Evolutionary conservation across 2,113 vertebrate genomes (phyloP).

Genomic region (Corapipo altera): DNA sequence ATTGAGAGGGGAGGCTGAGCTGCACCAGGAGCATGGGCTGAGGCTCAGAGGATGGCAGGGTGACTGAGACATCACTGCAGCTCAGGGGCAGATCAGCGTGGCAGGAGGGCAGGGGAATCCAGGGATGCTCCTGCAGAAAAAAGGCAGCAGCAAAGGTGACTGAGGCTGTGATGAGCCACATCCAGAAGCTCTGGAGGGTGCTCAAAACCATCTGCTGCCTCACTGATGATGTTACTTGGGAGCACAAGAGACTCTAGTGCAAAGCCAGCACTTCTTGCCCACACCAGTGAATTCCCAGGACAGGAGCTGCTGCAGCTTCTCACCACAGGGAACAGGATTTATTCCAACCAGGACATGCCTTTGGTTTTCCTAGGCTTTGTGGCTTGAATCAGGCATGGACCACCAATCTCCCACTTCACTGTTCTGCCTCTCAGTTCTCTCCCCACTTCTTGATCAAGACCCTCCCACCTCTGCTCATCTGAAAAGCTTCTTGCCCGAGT

Average conservation of each 20-base stretch:
- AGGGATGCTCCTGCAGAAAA: background rate
- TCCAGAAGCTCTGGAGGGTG: background rate
- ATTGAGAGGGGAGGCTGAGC: background rate
- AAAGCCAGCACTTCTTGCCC: background rate
- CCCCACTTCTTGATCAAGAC: background rate
- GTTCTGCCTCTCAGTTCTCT: background rate
- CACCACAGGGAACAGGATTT: background rate
- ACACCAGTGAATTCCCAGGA: background rate
- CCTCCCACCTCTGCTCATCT: background rate
- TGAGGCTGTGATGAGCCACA: background rate
- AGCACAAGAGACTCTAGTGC: background rate
- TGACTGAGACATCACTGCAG: fast-evolving
- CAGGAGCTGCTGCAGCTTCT: background rate
- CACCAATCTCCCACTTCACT: background rate
- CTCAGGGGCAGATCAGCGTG: fast-evolving
- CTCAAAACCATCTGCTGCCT: background rate
- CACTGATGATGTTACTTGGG: too few relatives aligned
- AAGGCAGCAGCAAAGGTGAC: background rate
- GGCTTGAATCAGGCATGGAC: background rate
- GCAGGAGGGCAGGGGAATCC: background rate
- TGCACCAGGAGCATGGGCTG: fast-evolving
- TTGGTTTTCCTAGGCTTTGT: background rate
- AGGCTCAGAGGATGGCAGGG: background rate
- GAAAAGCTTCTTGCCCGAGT: background rate
- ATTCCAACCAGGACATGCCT: background rate